Evolutionary conservation across 1,140 invertebrate genomes (phyloP), one percentile per base, ranked within the genome.

Genomic region (Bathynomus jamesi): DNA sequence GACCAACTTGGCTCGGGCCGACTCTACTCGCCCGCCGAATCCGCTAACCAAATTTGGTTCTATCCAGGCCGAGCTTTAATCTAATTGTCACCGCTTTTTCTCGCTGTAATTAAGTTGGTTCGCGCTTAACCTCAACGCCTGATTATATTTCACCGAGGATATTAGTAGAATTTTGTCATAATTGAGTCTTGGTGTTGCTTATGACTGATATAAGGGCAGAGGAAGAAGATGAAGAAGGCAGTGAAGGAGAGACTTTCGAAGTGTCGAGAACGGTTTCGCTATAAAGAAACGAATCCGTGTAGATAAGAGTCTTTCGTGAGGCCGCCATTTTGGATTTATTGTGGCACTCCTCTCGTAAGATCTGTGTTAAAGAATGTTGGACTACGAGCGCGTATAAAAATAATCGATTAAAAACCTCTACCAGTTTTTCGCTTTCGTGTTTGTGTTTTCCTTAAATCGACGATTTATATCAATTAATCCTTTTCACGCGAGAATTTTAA

Each of bases 91-190:
- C 69, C 72, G 69, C 69, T 76, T 76, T 72, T 73, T 73, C 75
- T 71, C 65, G 65, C 66, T 69, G 68, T 76, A 76, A 76, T 76
- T 76, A 76, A 76, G 75, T 76, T 76, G 75, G 67, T 70, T 71
- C 69, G 71, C 69, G 71, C 75, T 76, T 76, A 76, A 76, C 75
- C 75, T 71, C 71, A 68, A 73, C 69, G 72, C 66, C 75, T 76
- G 75, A 76, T 76, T 76, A 76, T 76, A 76, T 76, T 76, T 76
- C 72, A 76, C 67, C 67, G 70, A 72, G 70, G 75, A 73, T 76
- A 76, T 76, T 73, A 76, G 68, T 70, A 73, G 69, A 76, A 76
- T 76, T 76, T 76, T 72, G 75, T 76, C 75, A 76, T 76, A 76
- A 76, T 76, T 76, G 75, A 76, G 71, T 68, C 75, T 24, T 69